Evolutionary conservation across 2,113 vertebrate genomes (phyloP).

Genomic region (Otolemur garnettii): DNA sequence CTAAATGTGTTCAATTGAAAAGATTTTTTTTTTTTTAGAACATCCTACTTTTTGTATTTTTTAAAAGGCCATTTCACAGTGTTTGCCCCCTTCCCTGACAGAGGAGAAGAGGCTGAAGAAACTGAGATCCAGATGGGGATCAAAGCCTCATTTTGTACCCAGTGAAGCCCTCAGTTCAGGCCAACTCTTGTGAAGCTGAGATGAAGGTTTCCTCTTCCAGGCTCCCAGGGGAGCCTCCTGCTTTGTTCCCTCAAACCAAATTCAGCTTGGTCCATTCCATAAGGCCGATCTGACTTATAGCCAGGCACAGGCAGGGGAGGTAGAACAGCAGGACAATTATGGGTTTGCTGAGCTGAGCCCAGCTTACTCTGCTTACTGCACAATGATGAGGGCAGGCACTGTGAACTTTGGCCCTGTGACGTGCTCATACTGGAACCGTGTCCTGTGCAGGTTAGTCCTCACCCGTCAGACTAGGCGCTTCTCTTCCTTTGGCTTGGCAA

Average conservation of each 20-base stretch:
- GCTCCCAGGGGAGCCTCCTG: neutral
- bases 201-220: neutral
- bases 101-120: neutral
- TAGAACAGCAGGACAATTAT: neutral
- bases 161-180: neutral
- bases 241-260: neutral
- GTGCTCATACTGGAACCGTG: neutral
- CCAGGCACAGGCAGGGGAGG: neutral
- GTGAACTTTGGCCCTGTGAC: neutral
- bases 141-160: neutral
- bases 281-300: neutral
- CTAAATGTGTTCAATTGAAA: neutral
- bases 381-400: neutral
- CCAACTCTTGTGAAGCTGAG: neutral
- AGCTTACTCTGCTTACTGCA: neutral
- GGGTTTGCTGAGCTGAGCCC: neutral
- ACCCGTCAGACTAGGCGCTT: neutral
- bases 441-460: neutral
- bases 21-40: neutral
- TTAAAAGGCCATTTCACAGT: constrained; percentile 5
- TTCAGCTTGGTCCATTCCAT: neutral
- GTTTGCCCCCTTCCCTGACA: neutral
- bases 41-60: neutral
- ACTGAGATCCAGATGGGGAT: neutral
- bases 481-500: neutral